Evolutionary conservation across 1,140 invertebrate species (phyloP), one percentile per base, ranked within the genome.

Genomic region (Prorops nasuta): DNA sequence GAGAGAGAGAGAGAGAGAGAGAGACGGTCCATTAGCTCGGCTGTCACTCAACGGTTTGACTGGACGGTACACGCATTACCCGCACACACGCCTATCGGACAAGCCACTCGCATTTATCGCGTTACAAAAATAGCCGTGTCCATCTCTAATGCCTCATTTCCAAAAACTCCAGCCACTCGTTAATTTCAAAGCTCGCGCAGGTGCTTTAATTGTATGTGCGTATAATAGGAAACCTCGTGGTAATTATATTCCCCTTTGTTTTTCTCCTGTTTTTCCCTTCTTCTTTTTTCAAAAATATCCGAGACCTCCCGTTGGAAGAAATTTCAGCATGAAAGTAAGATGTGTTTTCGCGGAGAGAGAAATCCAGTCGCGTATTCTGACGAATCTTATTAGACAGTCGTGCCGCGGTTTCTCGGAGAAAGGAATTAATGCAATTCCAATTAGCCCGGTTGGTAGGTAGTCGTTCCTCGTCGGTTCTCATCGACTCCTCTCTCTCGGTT

Each of bases 341-440:
- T 10, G 24, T 4, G 10, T 28, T 6, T 10, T 4, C 24, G 24
- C 24, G 24, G 4, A 28, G 4, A 10, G 24, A 28, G 24, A 28
- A 28, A 28, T 28, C 10, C 10, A 28, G 4, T 28, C 24, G 24
- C 24, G 4, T 10, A 4, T 28, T 28, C 24, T 4, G 24, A 6
- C 24, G 24, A 52, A 51, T 59, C 55, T 54, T 56, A 59, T 63
- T 59, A 55, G 39, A 32, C 36, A 43, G 52, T 17, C 38, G 38
- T 24, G 31, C 20, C 53, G 42, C 37, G 41, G 46, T 21, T 9
- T 39, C 20, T n/a, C 17, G 46, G 58, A 54, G 53, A 61, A 66
- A 61, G 59, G 53, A 58, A 60, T 67, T 64, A 67, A 64, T 60
- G 57, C 57, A 65, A 66, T 63, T 65, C 54, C 54, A 64, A 65